A percentile compares a stretch with the other conserved stretches of the same genome.
Conservation (phyloP, 2,113 vertebrate species). For the Oxyruncus cristatus region DNA sequence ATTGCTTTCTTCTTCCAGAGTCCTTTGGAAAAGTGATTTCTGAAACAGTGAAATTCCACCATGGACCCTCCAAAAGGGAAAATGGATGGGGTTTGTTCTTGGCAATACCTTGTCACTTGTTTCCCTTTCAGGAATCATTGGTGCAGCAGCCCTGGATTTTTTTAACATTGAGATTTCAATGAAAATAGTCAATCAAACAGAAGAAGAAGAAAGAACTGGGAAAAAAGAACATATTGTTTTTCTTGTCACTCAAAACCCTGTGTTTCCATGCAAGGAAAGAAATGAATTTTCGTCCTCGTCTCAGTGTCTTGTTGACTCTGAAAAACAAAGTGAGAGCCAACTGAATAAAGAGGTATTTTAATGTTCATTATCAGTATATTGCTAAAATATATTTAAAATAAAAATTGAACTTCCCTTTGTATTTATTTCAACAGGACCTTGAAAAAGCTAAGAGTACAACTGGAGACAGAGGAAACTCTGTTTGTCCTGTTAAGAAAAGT, state of each 20-base stretch:
- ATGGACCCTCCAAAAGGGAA: neutral
- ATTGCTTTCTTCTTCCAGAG: neutral
- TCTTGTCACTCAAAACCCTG: constrained; percentile 69
- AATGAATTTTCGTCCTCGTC: constrained; percentile 29
- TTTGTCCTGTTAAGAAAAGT: constrained; percentile 65
- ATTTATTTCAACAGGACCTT: constrained; percentile 51
- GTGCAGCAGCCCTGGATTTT: constrained; percentile 79
- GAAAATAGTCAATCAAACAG: constrained; percentile 76
- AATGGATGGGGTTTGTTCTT: neutral
- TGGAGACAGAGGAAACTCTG: constrained; percentile 39
- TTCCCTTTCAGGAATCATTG: constrained; percentile 72
- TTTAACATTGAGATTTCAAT: constrained; percentile 82
- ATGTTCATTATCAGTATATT: neutral
- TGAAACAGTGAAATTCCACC: neutral
- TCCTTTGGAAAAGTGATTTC: neutral
- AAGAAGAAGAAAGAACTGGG: constrained; percentile 76
- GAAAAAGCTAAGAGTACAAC: constrained; percentile 50
- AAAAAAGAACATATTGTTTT: constrained; percentile 81
- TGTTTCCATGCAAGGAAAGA: constrained; percentile 57
- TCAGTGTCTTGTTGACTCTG: neutral
- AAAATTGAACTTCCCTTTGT: neutral
- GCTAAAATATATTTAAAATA: neutral
- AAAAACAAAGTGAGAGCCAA: neutral
- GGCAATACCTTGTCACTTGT: neutral
- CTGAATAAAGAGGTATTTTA: constrained; percentile 70